Conservation (phyloP, 2,888 invertebrate species). For the Magallana nippona region DNA sequence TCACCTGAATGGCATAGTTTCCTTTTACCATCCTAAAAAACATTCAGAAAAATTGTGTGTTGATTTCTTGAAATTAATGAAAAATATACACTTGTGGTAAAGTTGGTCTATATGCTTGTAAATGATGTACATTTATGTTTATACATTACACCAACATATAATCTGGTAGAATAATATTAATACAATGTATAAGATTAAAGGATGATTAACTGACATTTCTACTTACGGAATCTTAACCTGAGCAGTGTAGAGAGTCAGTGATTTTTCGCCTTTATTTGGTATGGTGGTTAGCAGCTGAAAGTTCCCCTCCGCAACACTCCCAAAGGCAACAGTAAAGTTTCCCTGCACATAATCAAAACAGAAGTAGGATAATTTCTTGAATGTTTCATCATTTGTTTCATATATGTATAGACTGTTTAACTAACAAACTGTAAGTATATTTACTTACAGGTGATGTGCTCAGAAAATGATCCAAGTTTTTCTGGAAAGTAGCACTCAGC, state of each 20-base stretch:
- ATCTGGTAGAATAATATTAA: too few species aligned
- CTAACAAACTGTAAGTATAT: too few species aligned
- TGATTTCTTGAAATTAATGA: too few species aligned
- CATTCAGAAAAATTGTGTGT: neutral
- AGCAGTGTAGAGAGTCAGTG: conserved; percentile 51
- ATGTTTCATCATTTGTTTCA: neutral
- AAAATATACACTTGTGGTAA: too few species aligned
- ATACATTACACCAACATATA: too few species aligned
- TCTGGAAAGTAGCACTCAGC: conserved; percentile 65
- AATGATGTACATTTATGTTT: too few species aligned
- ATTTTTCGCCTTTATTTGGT: conserved; percentile 53
- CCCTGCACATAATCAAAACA: conserved; percentile 30
- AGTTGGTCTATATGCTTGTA: too few species aligned
- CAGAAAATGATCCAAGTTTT: conserved; percentile 67
- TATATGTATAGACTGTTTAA: neutral
- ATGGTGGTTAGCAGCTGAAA: conserved; percentile 46
- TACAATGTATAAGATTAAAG: too few species aligned
- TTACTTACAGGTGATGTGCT: conserved; percentile 53
- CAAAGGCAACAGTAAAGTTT: conserved; percentile 43
- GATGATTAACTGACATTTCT: neutral
- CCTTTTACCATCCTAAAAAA: neutral
- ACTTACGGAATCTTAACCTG: conserved; percentile 55
- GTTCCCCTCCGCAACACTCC: neutral
- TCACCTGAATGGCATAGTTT: conserved; percentile 26
- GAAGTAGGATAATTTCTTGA: neutral